These are phyloP conservation scores for Gymnoscelis rufifasciata DNA, from an alignment of 2,888 invertebrate species.

Conservation along the genomic window DNA sequence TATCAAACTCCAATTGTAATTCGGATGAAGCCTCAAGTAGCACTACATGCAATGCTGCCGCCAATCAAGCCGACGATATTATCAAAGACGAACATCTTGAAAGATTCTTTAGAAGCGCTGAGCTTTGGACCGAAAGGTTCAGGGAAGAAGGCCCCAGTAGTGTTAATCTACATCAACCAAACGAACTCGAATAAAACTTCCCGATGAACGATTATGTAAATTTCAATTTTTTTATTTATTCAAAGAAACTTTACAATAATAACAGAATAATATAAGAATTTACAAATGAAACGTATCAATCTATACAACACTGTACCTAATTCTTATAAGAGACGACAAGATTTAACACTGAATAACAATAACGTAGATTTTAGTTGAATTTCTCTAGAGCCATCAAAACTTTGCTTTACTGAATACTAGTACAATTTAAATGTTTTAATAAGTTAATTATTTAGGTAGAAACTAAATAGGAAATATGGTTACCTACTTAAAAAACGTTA, in stretches of 20 bases:
- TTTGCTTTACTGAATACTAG: constrained; percentile 53
- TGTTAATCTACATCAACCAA: constrained; percentile 40
- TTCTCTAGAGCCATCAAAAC: constrained; percentile 69
- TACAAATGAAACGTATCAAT: constrained; percentile 74
- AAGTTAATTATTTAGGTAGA: no score
- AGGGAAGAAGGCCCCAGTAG: constrained; percentile 35
- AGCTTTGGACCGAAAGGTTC: constrained; percentile 53
- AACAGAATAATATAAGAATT: constrained; percentile 76
- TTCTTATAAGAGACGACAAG: constrained; percentile 77
- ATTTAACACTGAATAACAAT: constrained; percentile 78
- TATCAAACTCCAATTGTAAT: constrained; percentile 58
- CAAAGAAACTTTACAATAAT: constrained; percentile 76
- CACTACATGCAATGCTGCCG: constrained; percentile 42
- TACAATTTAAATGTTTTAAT: not conserved
- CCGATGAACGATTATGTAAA: constrained; percentile 75
- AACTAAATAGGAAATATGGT: no score
- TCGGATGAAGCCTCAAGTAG: constrained; percentile 61
- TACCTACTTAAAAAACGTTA: no score
- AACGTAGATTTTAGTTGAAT: constrained; percentile 65
- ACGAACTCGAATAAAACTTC: constrained; percentile 60
- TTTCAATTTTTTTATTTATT: constrained; percentile 76
- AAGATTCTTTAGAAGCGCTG: constrained; percentile 62
- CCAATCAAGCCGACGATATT: constrained; percentile 41
- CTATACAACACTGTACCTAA: constrained; percentile 74
- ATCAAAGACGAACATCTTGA: constrained; percentile 62